These are phyloP conservation scores for Hyles vespertilio DNA, from an alignment of 1,140 invertebrate genomes.

Conservation along the genomic window DNA sequence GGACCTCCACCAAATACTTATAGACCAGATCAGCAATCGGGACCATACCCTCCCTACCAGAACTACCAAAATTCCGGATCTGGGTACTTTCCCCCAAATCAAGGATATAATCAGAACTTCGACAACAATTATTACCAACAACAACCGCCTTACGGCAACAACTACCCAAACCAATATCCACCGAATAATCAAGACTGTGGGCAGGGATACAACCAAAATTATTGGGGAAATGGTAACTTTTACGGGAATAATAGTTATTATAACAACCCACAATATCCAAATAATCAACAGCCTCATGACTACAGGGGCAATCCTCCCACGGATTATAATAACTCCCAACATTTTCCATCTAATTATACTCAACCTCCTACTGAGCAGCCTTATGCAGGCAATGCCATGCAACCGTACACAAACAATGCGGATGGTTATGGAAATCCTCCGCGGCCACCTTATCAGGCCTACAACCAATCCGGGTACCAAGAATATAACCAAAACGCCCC, in stretches of 20 bases:
- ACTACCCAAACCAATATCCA: conserved; percentile 59
- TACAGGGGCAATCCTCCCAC: conserved; percentile 31
- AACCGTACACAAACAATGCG: conserved; percentile 38
- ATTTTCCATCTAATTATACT: conserved; percentile 49
- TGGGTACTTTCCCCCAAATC: conserved; percentile 60
- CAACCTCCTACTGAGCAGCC: conserved; percentile 26
- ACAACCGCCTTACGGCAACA: conserved; percentile 39
- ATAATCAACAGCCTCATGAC: conserved; percentile 43
- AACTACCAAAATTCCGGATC: conserved; percentile 43
- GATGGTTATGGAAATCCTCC: conserved; percentile 46
- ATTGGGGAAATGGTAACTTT: conserved; percentile 59
- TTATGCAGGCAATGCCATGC: conserved; percentile 25
- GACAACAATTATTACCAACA: conserved; percentile 60
- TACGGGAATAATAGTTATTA: conserved; percentile 60
- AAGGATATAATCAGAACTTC: conserved; percentile 63
- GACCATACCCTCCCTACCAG: conserved; percentile 56
- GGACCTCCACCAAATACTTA: conserved; percentile 35
- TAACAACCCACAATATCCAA: conserved; percentile 58
- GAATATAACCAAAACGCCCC: conserved; percentile 53
- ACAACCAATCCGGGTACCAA: conserved; percentile 49
- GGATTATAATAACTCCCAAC: conserved; percentile 46
- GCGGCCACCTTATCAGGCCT: conserved; percentile 42
- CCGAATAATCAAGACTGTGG: conserved; percentile 39
- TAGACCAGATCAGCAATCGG: conserved; percentile 39
- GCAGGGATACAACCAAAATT: conserved; percentile 56